Evolutionary conservation across 1,140 invertebrate genomes (phyloP).

Genomic region (Thaumetopoea pityocampa): DNA sequence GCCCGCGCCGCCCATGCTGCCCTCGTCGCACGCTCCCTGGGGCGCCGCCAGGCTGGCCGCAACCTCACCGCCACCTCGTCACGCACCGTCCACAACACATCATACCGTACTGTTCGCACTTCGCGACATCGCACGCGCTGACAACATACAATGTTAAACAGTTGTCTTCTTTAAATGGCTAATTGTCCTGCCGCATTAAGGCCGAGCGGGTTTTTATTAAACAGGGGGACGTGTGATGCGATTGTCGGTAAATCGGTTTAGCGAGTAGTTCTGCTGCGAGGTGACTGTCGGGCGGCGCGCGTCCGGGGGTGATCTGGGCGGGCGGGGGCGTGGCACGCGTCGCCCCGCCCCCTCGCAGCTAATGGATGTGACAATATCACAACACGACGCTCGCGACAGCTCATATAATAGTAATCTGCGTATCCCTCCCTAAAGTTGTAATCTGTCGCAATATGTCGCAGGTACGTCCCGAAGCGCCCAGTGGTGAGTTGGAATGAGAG

Average conservation of each 20-base stretch:
- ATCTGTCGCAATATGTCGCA: conserved; percentile 28
- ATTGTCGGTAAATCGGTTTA: conserved; percentile 66
- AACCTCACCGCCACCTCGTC: conserved; percentile 12
- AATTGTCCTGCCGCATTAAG: not conserved
- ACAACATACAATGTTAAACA: not conserved
- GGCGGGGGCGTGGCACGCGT: conserved; percentile 39
- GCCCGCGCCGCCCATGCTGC: conserved; percentile 30
- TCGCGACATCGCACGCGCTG: not conserved
- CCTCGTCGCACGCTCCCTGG: conserved; percentile 21
- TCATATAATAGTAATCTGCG: conserved; percentile 63
- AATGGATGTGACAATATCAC: conserved; percentile 68
- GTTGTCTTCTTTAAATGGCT: not conserved
- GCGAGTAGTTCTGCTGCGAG: conserved; percentile 37
- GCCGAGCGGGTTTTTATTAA: no score
- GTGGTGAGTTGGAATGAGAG: no score
- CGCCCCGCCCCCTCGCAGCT: conserved; percentile 48
- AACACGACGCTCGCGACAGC: conserved; percentile 59
- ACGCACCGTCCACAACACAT: conserved; percentile 22
- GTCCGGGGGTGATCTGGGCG: conserved; percentile 36
- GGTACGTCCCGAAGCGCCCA: no score
- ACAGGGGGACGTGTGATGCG: conserved; percentile 62
- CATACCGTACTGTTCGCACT: conserved; percentile 23
- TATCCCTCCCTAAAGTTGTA: conserved; percentile 49
- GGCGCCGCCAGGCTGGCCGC: conserved; percentile 20
- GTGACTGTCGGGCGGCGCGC: conserved; percentile 24